These are phyloP conservation scores for Caenorhabditis sinica DNA, from an alignment of 2,888 invertebrate species.

Conservation along the genomic window DNA sequence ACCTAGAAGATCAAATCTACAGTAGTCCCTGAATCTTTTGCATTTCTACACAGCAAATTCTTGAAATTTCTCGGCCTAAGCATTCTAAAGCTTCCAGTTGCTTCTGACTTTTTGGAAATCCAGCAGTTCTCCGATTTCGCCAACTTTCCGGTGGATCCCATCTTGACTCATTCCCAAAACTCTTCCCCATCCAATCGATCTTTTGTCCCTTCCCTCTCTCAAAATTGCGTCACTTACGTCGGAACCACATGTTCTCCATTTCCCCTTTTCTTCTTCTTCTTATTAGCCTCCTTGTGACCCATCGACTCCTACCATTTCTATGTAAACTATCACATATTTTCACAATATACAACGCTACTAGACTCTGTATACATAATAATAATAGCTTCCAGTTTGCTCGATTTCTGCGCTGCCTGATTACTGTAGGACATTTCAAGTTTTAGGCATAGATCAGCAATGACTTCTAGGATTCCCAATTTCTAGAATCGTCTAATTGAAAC, in stretches of 20 bases:
- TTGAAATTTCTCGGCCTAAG: too few relatives aligned
- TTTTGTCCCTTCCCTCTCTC: background rate
- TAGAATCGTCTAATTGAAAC: background rate
- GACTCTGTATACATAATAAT: background rate
- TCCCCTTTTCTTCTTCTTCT: background rate
- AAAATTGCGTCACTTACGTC: background rate
- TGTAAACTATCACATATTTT: background rate
- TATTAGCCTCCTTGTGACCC: too few relatives aligned
- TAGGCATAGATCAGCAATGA: too few relatives aligned
- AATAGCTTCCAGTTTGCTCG: too few relatives aligned
- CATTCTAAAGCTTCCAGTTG: too few relatives aligned
- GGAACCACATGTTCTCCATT: conserved; percentile 10
- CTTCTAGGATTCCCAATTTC: background rate
- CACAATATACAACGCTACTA: background rate
- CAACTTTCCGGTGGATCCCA: background rate
- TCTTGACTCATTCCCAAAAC: background rate
- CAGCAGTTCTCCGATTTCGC: background rate
- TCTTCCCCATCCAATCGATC: background rate
- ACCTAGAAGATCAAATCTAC: too few relatives aligned
- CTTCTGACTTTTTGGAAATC: too few relatives aligned
- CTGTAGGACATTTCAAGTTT: too few relatives aligned
- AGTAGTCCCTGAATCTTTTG: too few relatives aligned
- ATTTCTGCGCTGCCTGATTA: too few relatives aligned
- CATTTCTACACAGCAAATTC: too few relatives aligned
- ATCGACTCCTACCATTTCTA: background rate